Base-by-base conservation (phyloP, 2,888 invertebrate species). In the Agrenia bidenticulata region DNA sequence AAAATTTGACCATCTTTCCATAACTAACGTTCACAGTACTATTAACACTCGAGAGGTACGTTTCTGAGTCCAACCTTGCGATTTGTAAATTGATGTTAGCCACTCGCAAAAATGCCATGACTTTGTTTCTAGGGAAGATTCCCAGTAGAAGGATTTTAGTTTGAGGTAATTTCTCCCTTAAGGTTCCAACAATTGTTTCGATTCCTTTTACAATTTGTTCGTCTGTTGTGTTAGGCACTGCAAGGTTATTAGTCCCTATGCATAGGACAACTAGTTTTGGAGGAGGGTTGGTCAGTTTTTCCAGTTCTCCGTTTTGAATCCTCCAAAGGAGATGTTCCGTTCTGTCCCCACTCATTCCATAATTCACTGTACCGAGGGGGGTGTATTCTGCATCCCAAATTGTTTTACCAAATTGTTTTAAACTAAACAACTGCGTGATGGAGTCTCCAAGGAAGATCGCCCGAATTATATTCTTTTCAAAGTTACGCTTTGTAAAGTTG, bases 191-290 rank as follows among this genome's bases (percentile, higher is more conserved):
- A 45, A 45, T 45, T 45, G 5, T 45, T 45, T 45, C 45, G n/a
- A 45, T 19, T 5, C 45, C 45, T 45, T 45, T 45, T 9, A 19
- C 45, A 45, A 45, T 15, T 17, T 45, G 7, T 17, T 15, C 9
- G n/a, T 5, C 45, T 5, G 45, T 45, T 9, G 19, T 15, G 15
- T 45, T 45, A 32, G 9, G 39, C 9, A 39, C 39, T 9, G 9
- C 39, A 11, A 45, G n/a, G n/a, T 45, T 45, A 19, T 45, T 45
- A 4, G 45, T 15, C 5, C 45, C 45, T 5, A 45, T 45, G 15
- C 45, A 45, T 4, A 45, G 45, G 19, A 45, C 45, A 15, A 45
- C 45, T 45, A 45, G 5, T 45, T 45, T 45, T n/a, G 45, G 45
- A 9, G 45, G 45, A 5, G 45, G 45, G 15, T 45, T 45, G 45